Base-by-base conservation (phyloP, 2,113 vertebrate species). In the Podilymbus podiceps region DNA sequence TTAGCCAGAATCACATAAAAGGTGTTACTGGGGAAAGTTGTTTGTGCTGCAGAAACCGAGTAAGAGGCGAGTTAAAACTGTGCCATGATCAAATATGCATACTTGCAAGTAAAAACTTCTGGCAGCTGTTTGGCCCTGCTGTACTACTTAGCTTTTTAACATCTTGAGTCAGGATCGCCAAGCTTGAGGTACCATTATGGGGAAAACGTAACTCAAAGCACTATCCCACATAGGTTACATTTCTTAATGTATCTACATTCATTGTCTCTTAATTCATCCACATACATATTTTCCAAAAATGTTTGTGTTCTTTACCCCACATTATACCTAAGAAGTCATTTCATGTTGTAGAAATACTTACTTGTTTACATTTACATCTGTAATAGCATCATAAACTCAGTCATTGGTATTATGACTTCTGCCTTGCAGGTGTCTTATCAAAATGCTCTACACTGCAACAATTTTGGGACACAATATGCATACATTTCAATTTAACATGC, bases 141-240 rank as follows among this genome's bases (percentile, higher is more conserved):
- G 2, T 24, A 8, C 63, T n/a, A 24, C 28, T 66, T 89, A 74
- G 8, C 78, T 69, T 76, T 46, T 35, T 63, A 46, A 30, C 11
- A 44, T 72, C 20, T 93, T 4, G 3, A 15, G n/a, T 49, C 30
- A 88, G 22, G 6, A 46, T 71, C 74, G 58, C 31, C 21, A 62
- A 2, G 24, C 42, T n/a, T 38, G 46, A 47, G 12, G 8, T 73
- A 22, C 23, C 12, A 2, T 60, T 52, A 14, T 35, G n/a, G 38
- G 38, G n/a, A 88, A 71, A 88, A 15, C 5, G 33, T 53, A 42
- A 69, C 18, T 56, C 35, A 71, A n/a, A 75, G n/a, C n/a, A 30
- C n/a, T 67, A 0, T 58, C 8, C 22, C 8, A 35, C 20, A 18
- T 0, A 27, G 10, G 13, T 47, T 60, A 20, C 11, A 8, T 55